Percentiles rank a stretch among this genome's conserved stretches.
Conservation (phyloP, 2,113 vertebrate species). For the Oreochromis tanganicae region DNA sequence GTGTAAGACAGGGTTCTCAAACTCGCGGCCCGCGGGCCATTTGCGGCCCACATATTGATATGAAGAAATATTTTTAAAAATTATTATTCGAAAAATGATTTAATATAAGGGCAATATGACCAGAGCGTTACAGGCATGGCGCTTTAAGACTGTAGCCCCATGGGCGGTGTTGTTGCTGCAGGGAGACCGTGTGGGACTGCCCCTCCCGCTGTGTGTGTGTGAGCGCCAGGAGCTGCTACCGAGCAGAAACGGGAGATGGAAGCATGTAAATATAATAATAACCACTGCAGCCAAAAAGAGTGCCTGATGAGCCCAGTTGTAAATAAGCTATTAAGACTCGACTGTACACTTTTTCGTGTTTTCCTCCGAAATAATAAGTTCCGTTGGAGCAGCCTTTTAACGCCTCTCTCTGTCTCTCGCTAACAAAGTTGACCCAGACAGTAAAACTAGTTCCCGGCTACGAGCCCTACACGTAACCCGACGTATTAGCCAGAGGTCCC, state of each 20-base stretch:
- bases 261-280: not conserved
- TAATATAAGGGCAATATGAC: not conserved
- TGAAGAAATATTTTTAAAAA: rapidly evolving
- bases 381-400: rapidly evolving
- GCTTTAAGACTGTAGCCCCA: not conserved
- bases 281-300: rapidly evolving
- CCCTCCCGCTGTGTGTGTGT: not conserved
- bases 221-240: rapidly evolving
- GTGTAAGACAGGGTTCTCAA: not conserved
- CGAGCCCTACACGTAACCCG: rapidly evolving
- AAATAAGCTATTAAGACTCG: not conserved
- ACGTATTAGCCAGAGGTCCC: rapidly evolving
- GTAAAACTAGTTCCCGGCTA: not conserved
- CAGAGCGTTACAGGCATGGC: not conserved
- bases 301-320: rapidly evolving
- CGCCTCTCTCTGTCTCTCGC: rapidly evolving
- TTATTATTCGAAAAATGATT: not conserved
- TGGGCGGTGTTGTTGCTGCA: not conserved
- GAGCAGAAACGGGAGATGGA: not conserved
- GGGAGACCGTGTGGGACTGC: not conserved
- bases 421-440: not conserved
- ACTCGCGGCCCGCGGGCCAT: too few relatives aligned
- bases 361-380: not conserved
- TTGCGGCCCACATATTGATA: not conserved
- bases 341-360: rapidly evolving